phyloP scores from a whole-genome alignment of 2,888 invertebrate species.

The Dermolepida albohirtum region DNA sequence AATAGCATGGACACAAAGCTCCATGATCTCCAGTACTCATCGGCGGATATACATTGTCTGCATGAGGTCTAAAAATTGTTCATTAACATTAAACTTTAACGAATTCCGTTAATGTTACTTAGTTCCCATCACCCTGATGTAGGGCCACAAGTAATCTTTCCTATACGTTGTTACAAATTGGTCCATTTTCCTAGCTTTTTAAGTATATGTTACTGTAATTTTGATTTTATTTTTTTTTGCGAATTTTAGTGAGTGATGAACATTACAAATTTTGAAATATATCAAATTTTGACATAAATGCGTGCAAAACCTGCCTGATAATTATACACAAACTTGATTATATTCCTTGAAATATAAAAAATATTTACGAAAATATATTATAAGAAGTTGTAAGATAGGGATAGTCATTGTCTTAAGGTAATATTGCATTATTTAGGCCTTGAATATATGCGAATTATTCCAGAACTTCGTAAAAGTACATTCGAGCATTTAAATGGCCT shows the following conservation, averaged over 20 bases:
- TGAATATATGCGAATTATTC: no score
- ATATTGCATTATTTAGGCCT: no score
- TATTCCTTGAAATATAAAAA: no score
- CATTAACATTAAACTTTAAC: conserved; percentile 2
- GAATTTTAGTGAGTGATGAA: conserved; percentile 23
- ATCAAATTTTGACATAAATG: conserved; percentile 1
- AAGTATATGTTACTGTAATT: conserved; percentile 20
- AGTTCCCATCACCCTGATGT: conserved; percentile 60
- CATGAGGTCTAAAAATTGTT: conserved; percentile 65
- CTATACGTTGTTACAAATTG: conserved; percentile 73
- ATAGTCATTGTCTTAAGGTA: no score
- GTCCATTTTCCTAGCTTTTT: conserved; percentile 64
- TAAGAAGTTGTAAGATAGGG: no score
- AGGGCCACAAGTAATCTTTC: conserved; percentile 75
- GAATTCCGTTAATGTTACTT: conserved; percentile 53
- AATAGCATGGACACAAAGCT: conserved; percentile 58
- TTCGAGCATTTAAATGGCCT: no score
- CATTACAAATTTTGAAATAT: conserved; percentile 11
- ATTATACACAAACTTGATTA: no score
- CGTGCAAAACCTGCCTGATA: no score
- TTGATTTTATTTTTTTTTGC: not conserved
- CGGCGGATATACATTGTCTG: conserved; percentile 65
- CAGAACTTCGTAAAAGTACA: no score
- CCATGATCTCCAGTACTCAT: conserved; percentile 64
- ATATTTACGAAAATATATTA: no score